Evolutionary conservation across 2,113 vertebrate genomes (phyloP), one percentile per base, ranked within the genome.

Genomic region (Pogonocichla stellata): DNA sequence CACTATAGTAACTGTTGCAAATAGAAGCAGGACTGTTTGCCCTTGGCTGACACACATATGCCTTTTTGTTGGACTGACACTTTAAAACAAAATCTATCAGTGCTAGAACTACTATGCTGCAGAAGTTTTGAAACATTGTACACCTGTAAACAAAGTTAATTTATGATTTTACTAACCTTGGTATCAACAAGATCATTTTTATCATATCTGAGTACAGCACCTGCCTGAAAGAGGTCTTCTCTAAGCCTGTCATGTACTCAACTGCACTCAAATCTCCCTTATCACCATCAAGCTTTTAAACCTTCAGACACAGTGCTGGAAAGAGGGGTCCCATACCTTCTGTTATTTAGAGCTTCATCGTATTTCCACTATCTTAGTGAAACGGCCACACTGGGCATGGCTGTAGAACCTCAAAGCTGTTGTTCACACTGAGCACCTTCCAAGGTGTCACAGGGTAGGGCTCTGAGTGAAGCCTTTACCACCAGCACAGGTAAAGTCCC

Each of bases 1-100:
- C 75, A 50, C 94, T 85, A 87, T 47, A 87, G 85, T 53, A 85
- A 95, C 87, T 84, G 31, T n/a, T 92, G 42, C 86, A 95, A 87
- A 92, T 31, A 95, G 43, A 78, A 92, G 67, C 64, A 83, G 56
- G 28, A 57, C 89, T 93, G 83, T 53, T 91, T 78, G 83, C 80
- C 54, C 64, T 66, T 70, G 19, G n/a, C 67, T 83, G 67, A 65
- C 48, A 56, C 22, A 42, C 15, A 7, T 40, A n/a, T 14, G 22
- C 36, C 77, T 95, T n/a, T 88, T 75, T 48, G 24, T 62, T 72
- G 88, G 43, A 81, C 22, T 42, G 25, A 66, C 36, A 58, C 38
- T 88, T 72, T 83, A 53, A 60, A 90, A 75, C 17, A 77, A 56
- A 69, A 79, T 26, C 77, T 75, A 48, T 36, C 43, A 65, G 2